Base-by-base conservation (phyloP, 2,797 vertebrate genomes). In the Cygnus olor region DNA sequence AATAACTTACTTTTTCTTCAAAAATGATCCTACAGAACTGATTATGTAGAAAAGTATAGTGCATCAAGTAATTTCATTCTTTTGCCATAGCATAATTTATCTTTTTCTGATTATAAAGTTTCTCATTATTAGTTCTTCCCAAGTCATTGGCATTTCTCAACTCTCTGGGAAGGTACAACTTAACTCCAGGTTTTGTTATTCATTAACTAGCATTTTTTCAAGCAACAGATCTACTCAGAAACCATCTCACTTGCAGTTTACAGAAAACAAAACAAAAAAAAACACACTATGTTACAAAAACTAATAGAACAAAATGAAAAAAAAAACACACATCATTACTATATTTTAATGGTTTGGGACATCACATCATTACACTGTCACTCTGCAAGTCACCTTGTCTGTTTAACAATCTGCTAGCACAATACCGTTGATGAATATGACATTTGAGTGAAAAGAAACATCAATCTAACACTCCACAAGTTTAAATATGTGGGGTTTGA, bases 311-410 rank as follows among this genome's bases (percentile, higher is more conserved):
- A 85, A 89, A 87, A 72, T 40, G 19, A 56, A 86, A 76, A 94
- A 95, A 36, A 19, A 84, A 64, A 93, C 34, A 25, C 77, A 88
- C 5, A 1, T 77, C 83, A 89, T 82, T 87, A 80, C 88, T 65
- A 69, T 85, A 71, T 93, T 93, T 93, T 93, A 95, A 94, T 87
- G 88, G 95, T 96, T 96, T 96, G 95, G 96, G 96, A 90, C 91
- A 96, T 92, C 91, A 90, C 88, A 96, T 95, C 95, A 94, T 91
- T 92, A 71, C 65, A 84, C 57, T 95, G 95, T 94, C 95, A 95
- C 68, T 95, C 85, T 54, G 83, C 80, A 90, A 96, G 95, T 96
- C 96, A 96, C 95, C 95, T 96, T 97, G 95, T 93, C 96, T 94
- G 83, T 96, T 94, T 93, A 96, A 96, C 93, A 94, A 96, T 93